Evolutionary conservation across 2,113 vertebrate genomes (phyloP).

Genomic region (Tenebrosternarchus preto): DNA sequence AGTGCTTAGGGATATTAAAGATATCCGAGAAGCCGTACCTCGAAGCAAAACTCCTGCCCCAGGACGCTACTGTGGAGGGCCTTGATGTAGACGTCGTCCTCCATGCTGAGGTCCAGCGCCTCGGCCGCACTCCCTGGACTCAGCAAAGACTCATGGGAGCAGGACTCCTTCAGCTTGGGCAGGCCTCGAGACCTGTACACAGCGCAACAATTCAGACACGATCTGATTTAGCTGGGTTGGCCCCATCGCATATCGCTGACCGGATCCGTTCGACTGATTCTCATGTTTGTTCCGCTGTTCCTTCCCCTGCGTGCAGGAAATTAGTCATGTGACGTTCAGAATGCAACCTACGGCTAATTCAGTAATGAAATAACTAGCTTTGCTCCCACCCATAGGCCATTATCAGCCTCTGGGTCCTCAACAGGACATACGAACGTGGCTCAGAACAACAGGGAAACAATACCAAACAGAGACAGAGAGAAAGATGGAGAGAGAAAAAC

Average conservation of each 20-base stretch:
- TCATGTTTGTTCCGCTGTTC: neutral
- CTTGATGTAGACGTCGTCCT: constrained; percentile 87
- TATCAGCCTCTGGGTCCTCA: neutral
- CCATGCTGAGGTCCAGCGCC: constrained; percentile 85
- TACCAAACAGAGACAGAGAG: no score
- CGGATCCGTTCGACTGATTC: neutral
- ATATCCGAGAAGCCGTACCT: constrained; percentile 72
- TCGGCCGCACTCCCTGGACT: constrained; percentile 86
- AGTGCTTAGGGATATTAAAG: neutral
- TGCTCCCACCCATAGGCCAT: neutral
- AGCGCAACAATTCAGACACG: neutral
- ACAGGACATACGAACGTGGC: no score
- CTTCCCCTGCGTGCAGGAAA: neutral
- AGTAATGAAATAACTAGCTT: neutral
- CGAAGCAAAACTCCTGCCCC: constrained; percentile 96
- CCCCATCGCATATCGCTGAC: neutral
- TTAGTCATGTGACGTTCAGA: neutral
- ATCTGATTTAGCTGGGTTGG: neutral
- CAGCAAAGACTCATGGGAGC: constrained; percentile 90
- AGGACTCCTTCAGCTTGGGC: constrained; percentile 89
- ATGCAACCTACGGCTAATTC: neutral
- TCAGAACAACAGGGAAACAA: no score
- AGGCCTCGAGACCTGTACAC: constrained; percentile 82
- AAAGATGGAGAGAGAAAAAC: no score
- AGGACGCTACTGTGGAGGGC: constrained; percentile 94